Conservation (phyloP, 1,140 invertebrate species). For the Drosophila melanica region DNA sequence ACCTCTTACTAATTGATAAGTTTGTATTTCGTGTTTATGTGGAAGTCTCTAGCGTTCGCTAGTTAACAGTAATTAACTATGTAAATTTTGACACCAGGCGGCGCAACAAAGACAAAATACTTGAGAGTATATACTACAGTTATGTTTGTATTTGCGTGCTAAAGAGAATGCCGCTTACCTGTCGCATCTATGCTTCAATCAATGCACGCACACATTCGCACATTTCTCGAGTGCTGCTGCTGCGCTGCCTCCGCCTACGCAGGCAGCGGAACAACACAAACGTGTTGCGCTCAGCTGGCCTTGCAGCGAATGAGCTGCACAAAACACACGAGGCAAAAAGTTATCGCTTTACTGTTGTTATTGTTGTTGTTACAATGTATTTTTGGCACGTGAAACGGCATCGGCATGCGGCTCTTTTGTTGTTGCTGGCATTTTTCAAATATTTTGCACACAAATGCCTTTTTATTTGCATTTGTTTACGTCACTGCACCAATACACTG, state of each 20-base stretch:
- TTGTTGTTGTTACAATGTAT: slow-evolving; percentile 42
- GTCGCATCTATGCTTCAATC: slow-evolving; percentile 49
- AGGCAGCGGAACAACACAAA: slow-evolving; percentile 59
- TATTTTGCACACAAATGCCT: slow-evolving; percentile 46
- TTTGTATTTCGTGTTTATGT: slow-evolving; percentile 45
- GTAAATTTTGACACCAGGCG: slow-evolving; percentile 54
- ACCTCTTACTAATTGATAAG: slow-evolving; percentile 62
- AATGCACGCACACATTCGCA: slow-evolving; percentile 22
- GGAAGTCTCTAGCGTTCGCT: slow-evolving; percentile 5
- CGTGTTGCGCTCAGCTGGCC: slow-evolving; percentile 78
- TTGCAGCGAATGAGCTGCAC: slow-evolving; percentile 64
- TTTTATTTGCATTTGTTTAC: slow-evolving; percentile 71
- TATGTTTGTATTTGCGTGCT: slow-evolving; percentile 7
- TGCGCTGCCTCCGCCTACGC: slow-evolving; percentile 49
- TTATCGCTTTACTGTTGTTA: slow-evolving; percentile 39
- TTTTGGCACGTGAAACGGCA: slow-evolving; percentile 68
- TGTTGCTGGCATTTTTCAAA: slow-evolving; percentile 54
- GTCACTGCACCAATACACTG: slow-evolving; percentile 53
- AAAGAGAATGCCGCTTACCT: slow-evolving; percentile 32
- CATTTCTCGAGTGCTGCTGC: slow-evolving; percentile 2
- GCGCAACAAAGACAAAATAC: slow-evolving; percentile 18
- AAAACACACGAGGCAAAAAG: slow-evolving; percentile 58
- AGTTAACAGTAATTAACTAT: slow-evolving; percentile 62
- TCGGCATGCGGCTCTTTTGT: slow-evolving; percentile 29
- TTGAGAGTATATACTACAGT: not conserved